Evolutionary conservation across 2,888 invertebrate species (phyloP).

Genomic region (Metallyticus violacea): DNA sequence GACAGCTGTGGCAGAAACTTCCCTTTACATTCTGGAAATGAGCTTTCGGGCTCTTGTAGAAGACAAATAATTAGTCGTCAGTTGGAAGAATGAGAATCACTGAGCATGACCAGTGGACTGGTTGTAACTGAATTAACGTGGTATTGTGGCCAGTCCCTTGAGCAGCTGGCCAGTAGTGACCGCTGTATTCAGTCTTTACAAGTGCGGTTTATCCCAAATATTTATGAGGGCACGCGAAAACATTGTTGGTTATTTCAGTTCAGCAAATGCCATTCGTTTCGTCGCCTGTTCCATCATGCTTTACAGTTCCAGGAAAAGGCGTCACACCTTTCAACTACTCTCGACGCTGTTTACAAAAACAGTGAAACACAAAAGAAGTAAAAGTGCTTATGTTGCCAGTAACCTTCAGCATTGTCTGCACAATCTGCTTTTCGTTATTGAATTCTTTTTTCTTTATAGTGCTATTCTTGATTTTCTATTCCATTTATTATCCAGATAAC

Average conservation of each 20-base stretch:
- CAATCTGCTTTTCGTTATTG: too few relatives aligned
- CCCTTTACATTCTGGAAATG: not conserved
- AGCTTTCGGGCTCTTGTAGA: not conserved
- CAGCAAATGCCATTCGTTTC: not conserved
- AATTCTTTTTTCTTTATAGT: too few relatives aligned
- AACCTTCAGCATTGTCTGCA: too few relatives aligned
- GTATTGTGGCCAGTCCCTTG: not conserved
- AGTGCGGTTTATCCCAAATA: not conserved
- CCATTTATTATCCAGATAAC: too few relatives aligned
- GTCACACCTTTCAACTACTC: too few relatives aligned
- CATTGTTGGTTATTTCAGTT: not conserved
- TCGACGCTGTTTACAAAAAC: too few relatives aligned
- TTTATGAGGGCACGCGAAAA: not conserved
- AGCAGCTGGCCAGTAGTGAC: not conserved
- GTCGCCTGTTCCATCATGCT: too few relatives aligned
- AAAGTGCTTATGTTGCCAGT: too few relatives aligned
- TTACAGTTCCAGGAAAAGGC: too few relatives aligned
- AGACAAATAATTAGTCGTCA: not conserved
- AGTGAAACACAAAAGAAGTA: too few relatives aligned
- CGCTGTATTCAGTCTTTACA: not conserved
- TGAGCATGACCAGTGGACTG: not conserved
- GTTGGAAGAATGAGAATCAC: not conserved
- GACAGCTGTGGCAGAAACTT: not conserved
- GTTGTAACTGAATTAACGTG: not conserved
- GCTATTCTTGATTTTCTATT: too few relatives aligned